Percentiles rank a stretch among this genome's conserved stretches.
Conservation (phyloP, 2,113 vertebrate genomes). For the Ondatra zibethicus region DNA sequence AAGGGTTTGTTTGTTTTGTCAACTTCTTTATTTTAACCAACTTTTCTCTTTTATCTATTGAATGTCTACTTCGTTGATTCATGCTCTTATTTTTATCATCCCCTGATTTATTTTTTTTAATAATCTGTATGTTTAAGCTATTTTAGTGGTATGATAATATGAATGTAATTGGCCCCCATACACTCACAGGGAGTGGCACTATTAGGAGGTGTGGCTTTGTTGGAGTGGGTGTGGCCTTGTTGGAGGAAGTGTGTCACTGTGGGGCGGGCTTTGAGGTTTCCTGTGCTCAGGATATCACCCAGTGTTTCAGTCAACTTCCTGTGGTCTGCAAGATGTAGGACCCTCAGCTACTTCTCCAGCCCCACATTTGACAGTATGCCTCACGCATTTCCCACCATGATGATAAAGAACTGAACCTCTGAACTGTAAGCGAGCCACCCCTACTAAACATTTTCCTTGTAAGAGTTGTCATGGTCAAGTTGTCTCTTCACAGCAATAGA, state of each 20-base stretch:
- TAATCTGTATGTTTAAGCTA: neutral
- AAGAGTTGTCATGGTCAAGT: neutral
- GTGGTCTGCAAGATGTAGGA: neutral
- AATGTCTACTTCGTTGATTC: neutral
- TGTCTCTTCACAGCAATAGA: neutral
- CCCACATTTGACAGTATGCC: neutral
- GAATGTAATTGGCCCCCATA: neutral
- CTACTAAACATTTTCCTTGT: neutral
- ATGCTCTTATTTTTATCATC: slow-evolving; percentile 1
- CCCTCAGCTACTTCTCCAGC: neutral
- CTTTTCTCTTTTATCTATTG: neutral
- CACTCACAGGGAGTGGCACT: neutral
- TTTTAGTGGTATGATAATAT: neutral
- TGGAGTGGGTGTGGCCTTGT: neutral
- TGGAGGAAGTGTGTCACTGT: neutral
- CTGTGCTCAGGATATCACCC: neutral
- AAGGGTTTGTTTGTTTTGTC: neutral
- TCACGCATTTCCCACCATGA: neutral
- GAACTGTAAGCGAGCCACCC: neutral
- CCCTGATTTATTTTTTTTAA: slow-evolving; percentile 2
- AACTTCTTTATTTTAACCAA: neutral
- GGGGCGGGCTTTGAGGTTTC: neutral
- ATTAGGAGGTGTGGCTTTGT: neutral
- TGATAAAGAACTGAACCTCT: neutral
- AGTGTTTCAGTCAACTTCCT: neutral